Evolutionary conservation across 2,888 invertebrate species (phyloP).

Genomic region (Noctuana brunneofusca): DNA sequence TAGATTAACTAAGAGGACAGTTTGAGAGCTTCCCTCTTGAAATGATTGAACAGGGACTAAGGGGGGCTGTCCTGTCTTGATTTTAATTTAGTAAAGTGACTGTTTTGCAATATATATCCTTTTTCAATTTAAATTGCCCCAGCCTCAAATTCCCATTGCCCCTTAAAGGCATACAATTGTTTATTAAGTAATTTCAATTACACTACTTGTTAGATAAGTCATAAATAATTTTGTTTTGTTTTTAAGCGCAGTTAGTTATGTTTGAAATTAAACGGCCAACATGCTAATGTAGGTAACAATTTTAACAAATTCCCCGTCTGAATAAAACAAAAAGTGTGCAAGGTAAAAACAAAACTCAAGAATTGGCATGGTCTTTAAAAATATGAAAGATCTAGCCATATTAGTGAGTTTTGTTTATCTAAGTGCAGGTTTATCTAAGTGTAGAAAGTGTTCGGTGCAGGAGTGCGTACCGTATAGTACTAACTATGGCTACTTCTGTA

Average conservation of each 20-base stretch:
- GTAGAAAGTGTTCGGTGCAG: constrained; percentile 66
- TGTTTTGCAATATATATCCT: constrained; percentile 65
- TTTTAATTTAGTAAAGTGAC: constrained; percentile 81
- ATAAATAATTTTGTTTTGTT: background rate
- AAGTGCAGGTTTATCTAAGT: constrained; percentile 68
- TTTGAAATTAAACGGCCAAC: background rate
- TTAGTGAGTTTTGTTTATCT: constrained; percentile 63
- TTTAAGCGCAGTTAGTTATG: background rate
- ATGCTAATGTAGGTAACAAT: constrained; percentile 33
- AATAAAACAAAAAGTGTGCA: constrained; percentile 41
- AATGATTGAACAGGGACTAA: constrained; percentile 81
- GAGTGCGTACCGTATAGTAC: constrained; percentile 60
- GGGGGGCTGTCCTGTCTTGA: constrained; percentile 73
- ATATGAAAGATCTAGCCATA: constrained; percentile 39
- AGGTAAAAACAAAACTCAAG: constrained; percentile 39
- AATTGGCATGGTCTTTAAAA: constrained; percentile 33
- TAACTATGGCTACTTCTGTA: constrained; percentile 71
- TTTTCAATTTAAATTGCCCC: constrained; percentile 52
- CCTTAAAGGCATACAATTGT: background rate
- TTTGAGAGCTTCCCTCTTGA: constrained; percentile 72
- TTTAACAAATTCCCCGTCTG: constrained; percentile 31
- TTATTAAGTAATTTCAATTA: background rate
- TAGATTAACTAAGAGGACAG: constrained; percentile 68
- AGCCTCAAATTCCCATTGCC: background rate
- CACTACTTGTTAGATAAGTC: background rate